These are phyloP conservation scores for Himalopsyche tibetana DNA, from an alignment of 2,888 invertebrate species.

Conservation along the genomic window DNA sequence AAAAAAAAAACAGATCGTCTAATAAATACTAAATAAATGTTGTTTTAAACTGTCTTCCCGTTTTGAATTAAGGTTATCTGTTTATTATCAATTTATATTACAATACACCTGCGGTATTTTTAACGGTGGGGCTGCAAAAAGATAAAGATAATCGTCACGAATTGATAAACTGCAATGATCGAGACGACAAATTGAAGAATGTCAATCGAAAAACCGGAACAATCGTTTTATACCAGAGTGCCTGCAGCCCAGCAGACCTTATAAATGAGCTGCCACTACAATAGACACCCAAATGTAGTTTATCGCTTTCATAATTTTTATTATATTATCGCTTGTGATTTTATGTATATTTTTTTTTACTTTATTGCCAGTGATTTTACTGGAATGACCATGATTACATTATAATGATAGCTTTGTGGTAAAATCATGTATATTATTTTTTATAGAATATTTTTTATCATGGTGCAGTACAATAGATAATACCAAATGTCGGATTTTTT, in stretches of 20 bases:
- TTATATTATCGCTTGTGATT: background rate
- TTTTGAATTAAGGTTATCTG: background rate
- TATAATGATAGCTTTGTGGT: too few relatives aligned
- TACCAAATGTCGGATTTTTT: background rate
- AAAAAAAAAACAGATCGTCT: too few relatives aligned
- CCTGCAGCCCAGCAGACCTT: too few relatives aligned
- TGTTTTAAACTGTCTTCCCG: conserved; percentile 37
- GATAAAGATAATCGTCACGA: too few relatives aligned
- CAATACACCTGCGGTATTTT: background rate
- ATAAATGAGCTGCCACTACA: too few relatives aligned
- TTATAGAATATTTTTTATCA: background rate
- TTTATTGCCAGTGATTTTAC: background rate
- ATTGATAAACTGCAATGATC: too few relatives aligned
- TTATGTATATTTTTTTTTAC: background rate
- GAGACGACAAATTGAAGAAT: too few relatives aligned
- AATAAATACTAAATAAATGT: background rate
- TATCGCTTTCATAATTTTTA: too few relatives aligned
- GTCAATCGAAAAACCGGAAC: too few relatives aligned
- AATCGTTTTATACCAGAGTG: too few relatives aligned
- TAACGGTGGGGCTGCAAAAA: too few relatives aligned
- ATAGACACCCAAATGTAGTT: too few relatives aligned
- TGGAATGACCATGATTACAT: background rate
- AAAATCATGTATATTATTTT: background rate
- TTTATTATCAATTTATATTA: conserved; percentile 15
- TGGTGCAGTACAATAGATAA: background rate